Evolutionary conservation across 2,113 vertebrate species (phyloP), one percentile per base, ranked within the genome.

Genomic region (Zeus faber): DNA sequence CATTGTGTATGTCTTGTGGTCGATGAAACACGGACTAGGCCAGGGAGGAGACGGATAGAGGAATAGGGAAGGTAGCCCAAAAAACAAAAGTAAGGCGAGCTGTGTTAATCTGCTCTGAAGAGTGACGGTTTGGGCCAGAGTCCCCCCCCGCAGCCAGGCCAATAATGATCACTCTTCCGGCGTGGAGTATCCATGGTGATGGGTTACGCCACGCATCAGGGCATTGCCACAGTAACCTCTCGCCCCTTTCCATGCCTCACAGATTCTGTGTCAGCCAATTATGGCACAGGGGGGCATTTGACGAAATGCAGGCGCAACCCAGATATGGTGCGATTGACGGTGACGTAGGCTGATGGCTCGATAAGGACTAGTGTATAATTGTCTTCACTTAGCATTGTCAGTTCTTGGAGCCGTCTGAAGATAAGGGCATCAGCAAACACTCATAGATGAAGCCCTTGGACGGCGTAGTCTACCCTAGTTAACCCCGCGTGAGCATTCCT

Each of bases 111-210:
- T 53, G 63, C 39, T 69, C 23, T 31, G 50, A 14, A 14, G 6
- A 63, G 45, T 53, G 71, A 75, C 56, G 20, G 67, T 69, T 54
- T 76, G 65, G 72, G 46, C 51, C 56, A 23, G 54, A 66, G 46
- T 37, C 54, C 59, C 13, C 17, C 56, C 71, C 64, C 65, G 77
- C 72, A 55, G 48, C 62, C 37, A 18, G 62, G 43, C 43, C 29
- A n/a, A 35, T 76, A 81, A 76, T 77, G 65, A 82, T 65, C 53
- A 60, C 53, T 66, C 24, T 2, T 58, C 59, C 70, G 52, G 50
- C 50, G 3, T n/a, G 23, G 52, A 59, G 60, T 26, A 39, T 48
- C 60, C 46, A 48, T 70, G 51, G 5, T 13, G 21, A 35, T 18
- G 3, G 41, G 37, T 60, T 39, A 43, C 67, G 58, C 69, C 49